Evolutionary conservation across 2,113 vertebrate genomes (phyloP), one percentile per base, ranked within the genome.

Genomic region (Takifugu bimaculatus): DNA sequence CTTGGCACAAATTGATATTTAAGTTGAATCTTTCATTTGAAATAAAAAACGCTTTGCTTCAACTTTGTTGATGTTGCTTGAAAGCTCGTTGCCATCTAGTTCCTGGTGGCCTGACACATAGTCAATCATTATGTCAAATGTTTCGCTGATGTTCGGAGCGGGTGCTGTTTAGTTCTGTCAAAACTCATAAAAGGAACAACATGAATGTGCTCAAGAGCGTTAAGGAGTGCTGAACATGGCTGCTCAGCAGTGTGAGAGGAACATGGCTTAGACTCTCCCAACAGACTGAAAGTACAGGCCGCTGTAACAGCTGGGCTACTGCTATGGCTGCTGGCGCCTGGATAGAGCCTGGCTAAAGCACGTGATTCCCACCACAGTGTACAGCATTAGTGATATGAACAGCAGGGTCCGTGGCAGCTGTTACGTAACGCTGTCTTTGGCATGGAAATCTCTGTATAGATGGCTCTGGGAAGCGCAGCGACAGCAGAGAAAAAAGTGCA

Each of bases 341-440:
- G 75, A 82, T 68, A 71, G 81, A 79, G 80, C 82, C 86, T 87
- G 85, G 79, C 84, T 74, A 77, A 76, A 57, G 78, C 86, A 86
- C 73, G 83, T 88, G 87, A 87, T 82, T 72, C 52, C 63, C 54
- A 28, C 72, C 81, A 71, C 75, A 68, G 83, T 79, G 75, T 81
- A 75, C 85, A 85, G 85, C 85, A 84, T 89, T 89, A 88, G 88
- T 79, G 83, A 86, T 82, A 74, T 85, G 86, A 88, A 88, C 86
- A 86, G 88, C 85, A 88, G 86, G 81, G 81, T 82, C 80, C 72
- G 62, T 56, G 65, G 68, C 64, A 26, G 55, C 72, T 75, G 78
- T 89, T 89, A 84, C 74, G 62, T 89, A 88, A 89, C 82, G 69
- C 62, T 72, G 57, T 88, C 83, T 89, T 89, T 77, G n/a, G 57